Percentiles rank a stretch among this genome's conserved stretches.
phyloP scores from a whole-genome alignment of 2,888 invertebrate species.

The Drosophila mayaguana region DNA sequence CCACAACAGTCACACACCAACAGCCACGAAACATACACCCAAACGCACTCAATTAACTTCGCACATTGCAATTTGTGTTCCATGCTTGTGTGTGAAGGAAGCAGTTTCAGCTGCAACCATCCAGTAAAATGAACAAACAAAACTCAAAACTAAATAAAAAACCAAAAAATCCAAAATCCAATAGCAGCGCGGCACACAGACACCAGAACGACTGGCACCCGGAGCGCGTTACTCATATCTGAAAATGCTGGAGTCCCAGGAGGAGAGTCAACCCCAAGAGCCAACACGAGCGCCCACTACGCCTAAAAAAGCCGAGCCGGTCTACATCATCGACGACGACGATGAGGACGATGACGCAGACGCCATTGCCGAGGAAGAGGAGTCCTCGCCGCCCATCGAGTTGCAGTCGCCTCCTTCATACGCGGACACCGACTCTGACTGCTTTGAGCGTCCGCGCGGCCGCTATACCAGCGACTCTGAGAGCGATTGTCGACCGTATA shows the following conservation, averaged over 20 bases:
- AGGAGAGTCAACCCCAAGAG: conserved; percentile 29
- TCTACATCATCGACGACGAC: conserved; percentile 82
- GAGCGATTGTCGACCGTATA: conserved; percentile 75
- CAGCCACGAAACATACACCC: conserved; percentile 22
- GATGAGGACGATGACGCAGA: conserved; percentile 69
- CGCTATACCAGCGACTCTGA: conserved; percentile 83
- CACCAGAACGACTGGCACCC: conserved; percentile 58
- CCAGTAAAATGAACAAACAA: conserved; percentile 27
- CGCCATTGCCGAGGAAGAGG: conserved; percentile 53
- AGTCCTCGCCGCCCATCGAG: conserved; percentile 62
- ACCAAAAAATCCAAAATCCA: conserved; percentile 55
- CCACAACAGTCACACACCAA: conserved; percentile 32
- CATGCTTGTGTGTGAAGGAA: conserved; percentile 59
- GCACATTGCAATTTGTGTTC: conserved; percentile 77
- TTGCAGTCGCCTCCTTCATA: conserved; percentile 70
- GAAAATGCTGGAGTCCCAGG: conserved; percentile 75
- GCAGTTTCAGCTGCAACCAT: conserved; percentile 45
- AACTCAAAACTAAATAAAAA: conserved; percentile 56
- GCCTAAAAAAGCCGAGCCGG: conserved; percentile 74
- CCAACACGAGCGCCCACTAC: conserved; percentile 1
- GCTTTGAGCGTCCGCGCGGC: conserved; percentile 66
- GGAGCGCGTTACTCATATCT: conserved; percentile 75
- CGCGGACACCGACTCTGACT: conserved; percentile 79
- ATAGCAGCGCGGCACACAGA: conserved; percentile 77
- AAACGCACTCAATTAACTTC: conserved; percentile 67